Evolutionary conservation across 2,113 vertebrate species (phyloP), one percentile per base, ranked within the genome.

Genomic region (Calidris pugnax): DNA sequence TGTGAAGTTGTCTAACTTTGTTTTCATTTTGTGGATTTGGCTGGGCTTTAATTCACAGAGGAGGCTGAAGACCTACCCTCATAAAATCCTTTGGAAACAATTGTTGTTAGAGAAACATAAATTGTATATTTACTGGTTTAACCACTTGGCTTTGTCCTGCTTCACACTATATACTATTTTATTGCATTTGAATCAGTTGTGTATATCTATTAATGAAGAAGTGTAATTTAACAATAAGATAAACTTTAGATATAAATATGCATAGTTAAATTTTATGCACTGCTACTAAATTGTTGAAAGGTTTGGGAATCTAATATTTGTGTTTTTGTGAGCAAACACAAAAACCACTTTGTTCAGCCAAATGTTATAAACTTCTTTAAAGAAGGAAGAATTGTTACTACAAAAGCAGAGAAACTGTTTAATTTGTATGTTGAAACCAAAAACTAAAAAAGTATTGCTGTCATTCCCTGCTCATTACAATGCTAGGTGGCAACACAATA

Each of bases 1-100:
- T 80, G 66, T 96, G 94, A 96, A 98, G 96, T 96, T 98, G 90
- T 95, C 98, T 92, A 90, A 98, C 71, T 95, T 97, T 97, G 90
- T 97, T 98, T 97, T 97, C 69, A 33, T 97, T 98, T 98, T 97
- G 97, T 89, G 82, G 82, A 51, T 88, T 90, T 97, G 63, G 14
- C 86, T 96, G 90, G 71, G 51, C 43, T 95, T 86, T 93, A 90
- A 93, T 68, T 55, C 51, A 87, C 39, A 60, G 35, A 60, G 77
- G 51, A 95, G 9, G 33, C 67, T 83, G 51, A 43, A 95, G 45
- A 90, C 51, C 30, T 60, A 74, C 76, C 76, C 66, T 93, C 93
- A 86, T 66, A 92, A 97, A 96, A 95, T 85, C 64, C 39, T 7
- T 3, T 56, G 53, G 57, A 96, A 96, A 92, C 21, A 71, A 45